phyloP scores from a whole-genome alignment of 2,797 vertebrate genomes.

The Alauda arvensis region DNA sequence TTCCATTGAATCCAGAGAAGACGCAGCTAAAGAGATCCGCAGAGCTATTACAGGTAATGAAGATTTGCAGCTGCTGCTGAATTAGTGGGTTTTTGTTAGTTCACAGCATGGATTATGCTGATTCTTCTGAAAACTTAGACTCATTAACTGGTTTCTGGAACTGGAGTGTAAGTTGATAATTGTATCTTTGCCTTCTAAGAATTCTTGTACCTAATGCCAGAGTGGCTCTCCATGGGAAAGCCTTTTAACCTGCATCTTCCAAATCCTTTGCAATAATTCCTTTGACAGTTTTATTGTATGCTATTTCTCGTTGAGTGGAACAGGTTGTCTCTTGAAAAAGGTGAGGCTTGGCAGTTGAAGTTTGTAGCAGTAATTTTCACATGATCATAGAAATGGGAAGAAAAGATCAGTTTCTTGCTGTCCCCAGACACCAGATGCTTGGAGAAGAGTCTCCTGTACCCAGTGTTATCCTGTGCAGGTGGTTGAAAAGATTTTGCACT shows the following conservation, averaged over 20 bases:
- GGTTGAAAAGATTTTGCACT: background rate
- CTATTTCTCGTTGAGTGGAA: background rate
- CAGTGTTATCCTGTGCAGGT: background rate
- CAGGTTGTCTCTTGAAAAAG: background rate
- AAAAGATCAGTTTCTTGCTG: background rate
- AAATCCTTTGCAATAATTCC: background rate
- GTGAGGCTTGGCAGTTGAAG: background rate
- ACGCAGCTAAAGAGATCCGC: conserved; percentile 87
- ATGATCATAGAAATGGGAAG: background rate
- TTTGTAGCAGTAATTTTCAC: background rate
- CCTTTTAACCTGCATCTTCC: background rate
- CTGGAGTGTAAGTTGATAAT: background rate
- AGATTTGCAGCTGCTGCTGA: conserved; percentile 4
- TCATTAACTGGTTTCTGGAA: background rate
- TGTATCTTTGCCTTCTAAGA: background rate
- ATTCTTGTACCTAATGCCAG: background rate
- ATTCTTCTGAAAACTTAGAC: background rate
- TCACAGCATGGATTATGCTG: background rate
- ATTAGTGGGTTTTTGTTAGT: background rate
- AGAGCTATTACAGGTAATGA: conserved; percentile 85
- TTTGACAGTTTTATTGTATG: background rate
- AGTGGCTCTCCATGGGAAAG: background rate
- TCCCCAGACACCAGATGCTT: background rate
- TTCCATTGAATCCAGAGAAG: conserved; percentile 86
- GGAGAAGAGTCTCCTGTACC: background rate